Evolutionary conservation across 1,140 invertebrate species (phyloP).

Genomic region (Eupeodes corollae): DNA sequence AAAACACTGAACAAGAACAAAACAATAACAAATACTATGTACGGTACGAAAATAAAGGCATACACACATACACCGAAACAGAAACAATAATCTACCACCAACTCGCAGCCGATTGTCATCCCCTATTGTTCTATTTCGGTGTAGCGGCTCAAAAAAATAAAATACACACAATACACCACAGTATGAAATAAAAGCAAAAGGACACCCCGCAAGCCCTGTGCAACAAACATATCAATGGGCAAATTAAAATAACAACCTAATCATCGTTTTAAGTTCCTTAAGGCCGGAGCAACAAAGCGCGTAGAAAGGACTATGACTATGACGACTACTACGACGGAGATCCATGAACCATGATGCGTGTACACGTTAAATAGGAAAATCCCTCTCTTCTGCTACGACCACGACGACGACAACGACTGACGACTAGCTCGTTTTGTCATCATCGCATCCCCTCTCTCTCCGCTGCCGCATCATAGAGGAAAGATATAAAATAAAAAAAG

Average conservation of each 20-base stretch:
- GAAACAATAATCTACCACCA: too few species aligned
- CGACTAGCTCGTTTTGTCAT: too few species aligned
- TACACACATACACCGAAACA: conserved; percentile 11
- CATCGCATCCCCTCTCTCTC: too few species aligned
- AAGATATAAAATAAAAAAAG: too few species aligned
- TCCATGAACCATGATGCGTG: background rate
- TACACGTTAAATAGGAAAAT: background rate
- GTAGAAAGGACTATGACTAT: background rate
- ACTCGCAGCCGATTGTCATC: too few species aligned
- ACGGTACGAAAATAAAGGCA: background rate
- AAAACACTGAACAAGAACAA: conserved; percentile 6
- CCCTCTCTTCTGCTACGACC: background rate
- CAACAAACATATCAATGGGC: conserved; percentile 33
- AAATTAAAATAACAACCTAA: conserved; percentile 40
- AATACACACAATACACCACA: too few species aligned
- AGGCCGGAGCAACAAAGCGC: conserved; percentile 9
- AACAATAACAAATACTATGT: conserved; percentile 17
- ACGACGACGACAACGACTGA: too few species aligned
- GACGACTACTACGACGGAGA: background rate
- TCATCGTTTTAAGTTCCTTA: conserved; percentile 38
- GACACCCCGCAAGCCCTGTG: conserved; percentile 6
- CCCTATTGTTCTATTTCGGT: too few species aligned
- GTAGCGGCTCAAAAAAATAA: too few species aligned
- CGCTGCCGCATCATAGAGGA: too few species aligned
- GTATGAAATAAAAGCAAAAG: conserved; percentile 5